Evolutionary conservation across 92 coral and sea anemone genomes (phyloP).

Genomic region (Chrysogorgia sp.): DNA sequence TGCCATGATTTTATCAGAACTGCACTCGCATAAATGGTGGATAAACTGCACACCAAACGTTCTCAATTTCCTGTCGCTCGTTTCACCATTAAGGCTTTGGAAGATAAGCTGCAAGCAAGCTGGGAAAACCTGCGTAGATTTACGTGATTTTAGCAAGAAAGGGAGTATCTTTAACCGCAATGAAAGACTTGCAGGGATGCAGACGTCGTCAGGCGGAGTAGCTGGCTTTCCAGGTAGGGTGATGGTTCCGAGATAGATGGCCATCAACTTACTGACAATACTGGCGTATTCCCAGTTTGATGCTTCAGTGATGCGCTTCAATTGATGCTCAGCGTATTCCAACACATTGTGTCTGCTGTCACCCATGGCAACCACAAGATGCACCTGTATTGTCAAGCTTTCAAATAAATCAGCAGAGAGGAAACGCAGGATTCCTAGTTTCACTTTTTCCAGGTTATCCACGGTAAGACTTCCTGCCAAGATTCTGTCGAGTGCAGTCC

Average conservation of each 20-base stretch:
- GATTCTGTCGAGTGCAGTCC: constrained; percentile 68
- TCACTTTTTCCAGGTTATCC: constrained; percentile 56
- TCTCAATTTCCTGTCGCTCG: constrained; percentile 57
- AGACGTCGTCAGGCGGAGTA: constrained; percentile 59
- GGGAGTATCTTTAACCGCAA: constrained; percentile 89
- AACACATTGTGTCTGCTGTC: constrained; percentile 85
- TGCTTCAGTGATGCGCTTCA: constrained; percentile 89
- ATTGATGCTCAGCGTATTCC: constrained; percentile 84
- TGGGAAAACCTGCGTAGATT: constrained; percentile 87
- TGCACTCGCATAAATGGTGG: constrained; percentile 90
- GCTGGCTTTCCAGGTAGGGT: constrained; percentile 63
- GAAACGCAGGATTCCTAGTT: constrained; percentile 80
- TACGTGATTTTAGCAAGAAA: constrained; percentile 79
- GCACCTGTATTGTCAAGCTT: constrained; percentile 75
- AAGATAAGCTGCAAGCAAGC: constrained; percentile 84
- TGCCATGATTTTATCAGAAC: constrained; percentile 85
- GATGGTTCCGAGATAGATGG: constrained; percentile 81
- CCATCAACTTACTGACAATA: constrained; percentile 79
- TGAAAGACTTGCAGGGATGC: constrained; percentile 77
- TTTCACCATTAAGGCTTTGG: background rate
- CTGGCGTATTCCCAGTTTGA: constrained; percentile 90
- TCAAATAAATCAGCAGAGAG: constrained; percentile 80
- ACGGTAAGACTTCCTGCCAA: background rate
- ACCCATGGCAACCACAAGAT: constrained; percentile 87
- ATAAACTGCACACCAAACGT: constrained; percentile 89